phyloP scores from a whole-genome alignment of 1,140 invertebrate genomes.

The Conus betulinus region DNA sequence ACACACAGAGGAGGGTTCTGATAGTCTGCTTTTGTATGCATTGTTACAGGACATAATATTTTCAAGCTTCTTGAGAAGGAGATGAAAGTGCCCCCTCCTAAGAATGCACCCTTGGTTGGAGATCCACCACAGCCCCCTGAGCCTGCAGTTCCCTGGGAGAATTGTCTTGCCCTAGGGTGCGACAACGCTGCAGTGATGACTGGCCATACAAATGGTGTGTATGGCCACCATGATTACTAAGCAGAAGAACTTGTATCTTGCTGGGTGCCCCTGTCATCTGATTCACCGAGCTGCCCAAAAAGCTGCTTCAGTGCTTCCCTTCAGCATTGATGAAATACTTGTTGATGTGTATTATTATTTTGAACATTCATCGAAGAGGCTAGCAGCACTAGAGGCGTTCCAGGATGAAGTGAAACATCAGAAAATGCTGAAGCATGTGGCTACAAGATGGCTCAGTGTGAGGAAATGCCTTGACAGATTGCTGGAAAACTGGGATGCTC shows the following conservation, averaged over 20 bases:
- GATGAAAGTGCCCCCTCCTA: not conserved
- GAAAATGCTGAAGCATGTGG: slow-evolving; percentile 18
- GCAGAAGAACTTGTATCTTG: not conserved
- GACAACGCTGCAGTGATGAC: not conserved
- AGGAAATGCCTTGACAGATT: not conserved
- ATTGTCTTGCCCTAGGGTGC: not conserved
- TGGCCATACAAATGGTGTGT: not conserved
- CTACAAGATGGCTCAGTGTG: slow-evolving; percentile 2
- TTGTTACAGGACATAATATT: not conserved
- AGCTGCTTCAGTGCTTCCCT: not conserved
- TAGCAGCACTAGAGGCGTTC: not conserved
- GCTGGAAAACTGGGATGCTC: slow-evolving; percentile 17
- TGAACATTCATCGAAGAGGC: not conserved
- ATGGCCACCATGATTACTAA: not conserved
- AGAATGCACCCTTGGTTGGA: not conserved
- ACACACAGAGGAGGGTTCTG: not conserved
- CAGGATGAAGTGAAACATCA: not conserved
- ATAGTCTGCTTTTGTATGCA: not conserved
- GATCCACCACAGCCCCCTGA: not conserved
- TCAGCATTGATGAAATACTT: not conserved
- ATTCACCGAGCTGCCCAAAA: not conserved
- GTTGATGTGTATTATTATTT: not conserved
- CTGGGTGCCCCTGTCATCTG: not conserved
- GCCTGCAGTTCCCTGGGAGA: not conserved
- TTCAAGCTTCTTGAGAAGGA: not conserved